Percentiles rank a stretch among this genome's conserved stretches.
Evolutionary conservation across 2,113 vertebrate species (phyloP).

Genomic region (Theristicus caerulescens): DNA sequence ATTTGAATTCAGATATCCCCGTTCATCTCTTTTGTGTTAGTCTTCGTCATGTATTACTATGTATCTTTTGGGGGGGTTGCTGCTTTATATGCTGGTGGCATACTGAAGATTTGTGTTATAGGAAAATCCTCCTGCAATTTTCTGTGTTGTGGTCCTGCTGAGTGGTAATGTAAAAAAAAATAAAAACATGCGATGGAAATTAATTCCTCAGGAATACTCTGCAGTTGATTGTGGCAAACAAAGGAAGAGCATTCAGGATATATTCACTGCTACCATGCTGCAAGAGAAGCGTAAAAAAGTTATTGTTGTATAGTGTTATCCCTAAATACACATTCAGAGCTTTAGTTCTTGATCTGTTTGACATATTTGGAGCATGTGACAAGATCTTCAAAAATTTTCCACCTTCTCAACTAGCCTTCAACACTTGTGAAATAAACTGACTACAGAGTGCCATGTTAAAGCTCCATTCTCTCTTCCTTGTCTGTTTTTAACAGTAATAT

Average conservation of each 20-base stretch:
- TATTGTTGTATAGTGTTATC: constrained; percentile 17
- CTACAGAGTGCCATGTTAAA: constrained; percentile 47
- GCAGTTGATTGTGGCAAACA: background rate
- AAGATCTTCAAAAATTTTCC: constrained; percentile 56
- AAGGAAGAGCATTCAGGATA: background rate
- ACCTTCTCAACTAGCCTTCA: constrained; percentile 61
- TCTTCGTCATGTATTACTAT: background rate
- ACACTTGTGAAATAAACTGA: constrained; percentile 67
- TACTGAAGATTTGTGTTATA: background rate
- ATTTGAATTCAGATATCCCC: background rate
- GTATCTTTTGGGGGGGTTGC: background rate
- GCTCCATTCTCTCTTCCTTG: constrained; percentile 8
- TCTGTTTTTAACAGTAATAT: constrained; percentile 53
- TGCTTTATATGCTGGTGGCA: background rate
- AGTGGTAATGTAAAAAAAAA: background rate
- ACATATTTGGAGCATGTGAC: constrained; percentile 64
- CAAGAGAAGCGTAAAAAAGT: background rate
- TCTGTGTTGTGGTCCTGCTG: background rate
- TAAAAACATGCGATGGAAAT: background rate
- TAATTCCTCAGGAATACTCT: background rate
- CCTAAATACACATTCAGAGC: background rate
- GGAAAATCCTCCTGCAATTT: background rate
- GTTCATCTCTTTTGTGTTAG: background rate
- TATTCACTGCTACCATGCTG: background rate
- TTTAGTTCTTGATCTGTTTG: constrained; percentile 43